Percentiles rank a stretch among this genome's conserved stretches.
These are phyloP conservation scores for Coccyzus lansbergi DNA, from an alignment of 2,797 vertebrate species.

Conservation along the genomic window DNA sequence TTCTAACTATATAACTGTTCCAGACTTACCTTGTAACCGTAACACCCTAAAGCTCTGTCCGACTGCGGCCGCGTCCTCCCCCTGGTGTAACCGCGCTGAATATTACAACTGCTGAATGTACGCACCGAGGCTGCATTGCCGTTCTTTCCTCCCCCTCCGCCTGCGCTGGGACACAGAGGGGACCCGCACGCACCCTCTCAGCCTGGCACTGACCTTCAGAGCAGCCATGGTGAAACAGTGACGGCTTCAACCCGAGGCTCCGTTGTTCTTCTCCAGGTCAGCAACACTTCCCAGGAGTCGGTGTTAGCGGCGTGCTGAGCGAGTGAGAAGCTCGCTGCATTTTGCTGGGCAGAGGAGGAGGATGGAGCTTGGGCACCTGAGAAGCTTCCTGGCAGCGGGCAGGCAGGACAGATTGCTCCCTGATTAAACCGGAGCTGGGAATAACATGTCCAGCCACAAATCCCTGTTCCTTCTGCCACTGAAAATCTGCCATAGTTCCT, in stretches of 20 bases:
- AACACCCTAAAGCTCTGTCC: constrained; percentile 54
- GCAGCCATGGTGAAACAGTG: neutral
- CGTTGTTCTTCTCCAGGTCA: neutral
- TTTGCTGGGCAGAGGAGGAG: neutral
- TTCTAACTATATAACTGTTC: constrained; percentile 68
- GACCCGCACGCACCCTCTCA: neutral
- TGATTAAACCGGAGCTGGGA: neutral
- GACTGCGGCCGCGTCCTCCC: constrained; percentile 33
- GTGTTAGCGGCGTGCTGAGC: rapidly evolving
- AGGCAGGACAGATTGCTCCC: neutral
- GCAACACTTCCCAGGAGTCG: neutral
- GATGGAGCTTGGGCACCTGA: neutral
- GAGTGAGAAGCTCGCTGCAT: neutral
- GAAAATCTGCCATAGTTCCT: too few species aligned
- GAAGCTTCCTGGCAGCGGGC: neutral
- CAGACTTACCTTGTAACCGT: constrained; percentile 62
- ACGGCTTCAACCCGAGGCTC: rapidly evolving
- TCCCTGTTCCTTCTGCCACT: neutral
- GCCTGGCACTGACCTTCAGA: neutral
- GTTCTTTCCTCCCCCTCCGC: constrained; percentile 12
- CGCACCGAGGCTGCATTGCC: constrained; percentile 45
- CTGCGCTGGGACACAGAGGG: neutral
- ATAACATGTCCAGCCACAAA: neutral
- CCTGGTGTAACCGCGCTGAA: constrained; percentile 41
- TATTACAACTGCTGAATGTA: constrained; percentile 67